phyloP scores from a whole-genome alignment of 1,140 invertebrate genomes.

The Condylostylus longicornis region DNA sequence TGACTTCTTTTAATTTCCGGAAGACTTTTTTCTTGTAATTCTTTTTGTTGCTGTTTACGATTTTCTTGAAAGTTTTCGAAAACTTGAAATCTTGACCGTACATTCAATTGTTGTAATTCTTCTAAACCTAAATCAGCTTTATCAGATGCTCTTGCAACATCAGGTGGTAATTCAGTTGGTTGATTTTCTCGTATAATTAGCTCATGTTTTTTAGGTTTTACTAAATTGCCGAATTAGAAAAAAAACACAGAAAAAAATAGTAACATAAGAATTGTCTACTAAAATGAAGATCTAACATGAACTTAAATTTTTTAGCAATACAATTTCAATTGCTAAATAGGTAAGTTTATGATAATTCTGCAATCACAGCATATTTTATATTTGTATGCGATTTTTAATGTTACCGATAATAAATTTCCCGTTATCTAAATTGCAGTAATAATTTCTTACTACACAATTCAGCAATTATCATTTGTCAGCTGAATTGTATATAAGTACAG shows the following conservation, averaged over 20 bases:
- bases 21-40: slow-evolving; percentile 29
- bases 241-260: background rate
- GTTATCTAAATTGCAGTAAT: too few relatives aligned
- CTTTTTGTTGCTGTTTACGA: slow-evolving; percentile 35
- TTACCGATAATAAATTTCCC: too few relatives aligned
- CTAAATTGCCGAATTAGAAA: slow-evolving; percentile 35
- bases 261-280: background rate
- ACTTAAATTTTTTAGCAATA: slow-evolving; percentile 3
- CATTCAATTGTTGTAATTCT: slow-evolving; percentile 64
- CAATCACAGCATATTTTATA: too few relatives aligned
- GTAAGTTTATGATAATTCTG: too few relatives aligned
- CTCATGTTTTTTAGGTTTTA: slow-evolving; percentile 59
- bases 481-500: too few relatives aligned
- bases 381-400: too few relatives aligned
- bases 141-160: slow-evolving; percentile 79
- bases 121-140: slow-evolving; percentile 78
- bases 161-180: slow-evolving; percentile 72
- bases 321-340: too few relatives aligned
- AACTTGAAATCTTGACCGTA: slow-evolving; percentile 72
- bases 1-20: slow-evolving; percentile 38
- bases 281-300: too few relatives aligned
- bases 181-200: slow-evolving; percentile 84
- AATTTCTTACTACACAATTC: too few relatives aligned
- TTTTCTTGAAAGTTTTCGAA: slow-evolving; percentile 51
- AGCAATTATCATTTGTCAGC: too few relatives aligned